Conservation (phyloP, 2,113 vertebrate genomes). For the Epinephelus lanceolatus region DNA sequence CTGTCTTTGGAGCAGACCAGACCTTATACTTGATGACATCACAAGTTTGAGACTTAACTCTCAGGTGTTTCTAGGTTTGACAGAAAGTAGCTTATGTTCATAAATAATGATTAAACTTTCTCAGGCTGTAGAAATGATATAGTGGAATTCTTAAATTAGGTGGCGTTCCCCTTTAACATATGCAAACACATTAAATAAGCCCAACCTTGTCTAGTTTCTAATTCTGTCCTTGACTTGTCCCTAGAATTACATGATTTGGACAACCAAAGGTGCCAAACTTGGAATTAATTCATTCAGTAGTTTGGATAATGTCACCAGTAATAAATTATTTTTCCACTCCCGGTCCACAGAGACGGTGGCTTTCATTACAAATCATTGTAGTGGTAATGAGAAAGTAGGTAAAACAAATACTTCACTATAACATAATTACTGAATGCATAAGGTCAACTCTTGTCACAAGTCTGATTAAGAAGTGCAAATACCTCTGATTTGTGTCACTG, state of each 20-base stretch:
- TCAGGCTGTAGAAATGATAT: too few species aligned
- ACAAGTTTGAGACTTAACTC: too few species aligned
- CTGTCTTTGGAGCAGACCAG: too few species aligned
- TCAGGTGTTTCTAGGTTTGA: too few species aligned
- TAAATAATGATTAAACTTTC: too few species aligned
- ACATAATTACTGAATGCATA: conserved; percentile 45
- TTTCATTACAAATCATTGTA: conserved; percentile 23
- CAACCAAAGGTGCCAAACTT: not conserved
- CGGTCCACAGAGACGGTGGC: not conserved
- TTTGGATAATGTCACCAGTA: conserved; percentile 33
- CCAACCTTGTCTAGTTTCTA: conserved; percentile 1
- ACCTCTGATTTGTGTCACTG: conserved; percentile 15
- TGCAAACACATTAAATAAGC: conserved; percentile 9
- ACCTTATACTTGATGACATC: too few species aligned
- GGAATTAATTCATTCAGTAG: conserved; percentile 31
- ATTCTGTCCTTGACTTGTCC: not conserved
- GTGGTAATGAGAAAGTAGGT: conserved; percentile 7
- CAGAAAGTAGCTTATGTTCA: too few species aligned
- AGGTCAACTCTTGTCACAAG: conserved; percentile 20
- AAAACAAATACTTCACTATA: conserved; percentile 31
- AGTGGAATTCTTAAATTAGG: too few species aligned
- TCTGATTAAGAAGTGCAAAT: conserved; percentile 65
- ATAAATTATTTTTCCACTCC: conserved; percentile 21
- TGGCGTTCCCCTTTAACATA: not conserved
- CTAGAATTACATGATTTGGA: not conserved